Base-by-base conservation (phyloP, 2,888 invertebrate species). In the Yponomeuta evonymella region DNA sequence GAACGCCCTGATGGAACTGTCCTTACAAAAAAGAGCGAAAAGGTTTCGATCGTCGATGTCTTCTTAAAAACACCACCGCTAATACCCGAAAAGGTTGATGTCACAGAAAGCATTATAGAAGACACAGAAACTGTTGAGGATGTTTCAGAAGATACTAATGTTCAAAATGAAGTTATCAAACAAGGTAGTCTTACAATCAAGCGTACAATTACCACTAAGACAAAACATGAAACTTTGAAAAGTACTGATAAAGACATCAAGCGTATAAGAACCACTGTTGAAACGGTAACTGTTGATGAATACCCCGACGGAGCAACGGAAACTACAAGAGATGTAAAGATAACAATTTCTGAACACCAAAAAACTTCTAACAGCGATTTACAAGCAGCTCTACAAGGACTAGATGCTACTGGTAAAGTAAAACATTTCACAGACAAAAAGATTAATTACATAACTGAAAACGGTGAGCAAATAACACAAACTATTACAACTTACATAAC, bases 261-360 rank as follows among this genome's bases (percentile, higher is more conserved):
- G 83, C 92, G 94, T 33, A 88, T 94, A 71, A 91, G 94, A 76
- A 94, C 94, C 67, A 94, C 94, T 12, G 86, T 93, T 68, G 94
- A 93, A 78, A 93, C 92, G 0, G 85, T 83, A 9, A 90, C 89
- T 30, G 83, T 90, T 3, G 92, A 92, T 75, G 88, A 87, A 77
- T 91, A 86, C 76, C 90, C 92, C 2, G 93, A 93, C 77, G 94
- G 93, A 48, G 93, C 94, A 4, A 90, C 93, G 69, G 93, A 94
- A 81, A 92, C 92, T 5, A 92, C 92, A 0, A 92, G 90, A 83
- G 93, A 93, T 74, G 89, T 92, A 1, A 92, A 93, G 82, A 90
- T 93, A 67, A 93, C 93, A 2, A 87, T 93, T 73, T 92, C 93
- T 0, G 93, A 93, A 79, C 89, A 85, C 73, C 92, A 92, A 77